Percentiles rank a stretch among this genome's conserved stretches.
Evolutionary conservation across 2,888 invertebrate species (phyloP).

Genomic region (Aspidiotus destructor): DNA sequence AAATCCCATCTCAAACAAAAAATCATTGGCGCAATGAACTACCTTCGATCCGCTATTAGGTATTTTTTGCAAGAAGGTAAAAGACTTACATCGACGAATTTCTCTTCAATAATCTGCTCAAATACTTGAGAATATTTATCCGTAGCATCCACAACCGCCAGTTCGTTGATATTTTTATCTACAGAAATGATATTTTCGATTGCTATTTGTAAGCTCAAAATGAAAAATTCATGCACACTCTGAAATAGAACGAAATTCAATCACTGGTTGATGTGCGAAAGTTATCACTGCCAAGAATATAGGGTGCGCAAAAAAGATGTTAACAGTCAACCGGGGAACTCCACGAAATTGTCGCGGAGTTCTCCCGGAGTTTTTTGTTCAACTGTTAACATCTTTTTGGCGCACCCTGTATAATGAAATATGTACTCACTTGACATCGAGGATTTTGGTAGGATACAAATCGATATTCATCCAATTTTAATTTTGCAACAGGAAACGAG

Average conservation of each 20-base stretch:
- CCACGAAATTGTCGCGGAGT: too few species aligned
- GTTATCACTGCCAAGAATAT: too few species aligned
- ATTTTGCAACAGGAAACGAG: neutral
- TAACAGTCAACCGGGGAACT: too few species aligned
- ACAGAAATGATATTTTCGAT: neutral
- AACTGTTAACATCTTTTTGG: too few species aligned
- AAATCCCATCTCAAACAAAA: too few species aligned
- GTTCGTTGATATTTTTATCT: neutral
- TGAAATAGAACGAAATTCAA: neutral
- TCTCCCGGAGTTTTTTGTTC: too few species aligned
- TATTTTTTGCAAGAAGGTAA: too few species aligned
- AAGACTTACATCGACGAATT: neutral
- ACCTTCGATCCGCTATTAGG: too few species aligned
- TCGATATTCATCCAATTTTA: slow-evolving; percentile 3
- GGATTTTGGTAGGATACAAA: slow-evolving; percentile 14
- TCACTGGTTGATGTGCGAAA: neutral
- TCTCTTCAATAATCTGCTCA: neutral
- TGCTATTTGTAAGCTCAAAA: slow-evolving; percentile 17
- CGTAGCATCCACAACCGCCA: neutral
- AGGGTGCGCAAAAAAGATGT: too few species aligned
- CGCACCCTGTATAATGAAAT: neutral
- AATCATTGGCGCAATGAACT: too few species aligned
- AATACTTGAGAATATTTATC: neutral
- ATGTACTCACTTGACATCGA: slow-evolving; percentile 9
- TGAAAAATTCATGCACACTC: slow-evolving; percentile 2